These are phyloP conservation scores for Pseudomyrmex sp. DNA, from an alignment of 1,140 invertebrate species.

Conservation along the genomic window DNA sequence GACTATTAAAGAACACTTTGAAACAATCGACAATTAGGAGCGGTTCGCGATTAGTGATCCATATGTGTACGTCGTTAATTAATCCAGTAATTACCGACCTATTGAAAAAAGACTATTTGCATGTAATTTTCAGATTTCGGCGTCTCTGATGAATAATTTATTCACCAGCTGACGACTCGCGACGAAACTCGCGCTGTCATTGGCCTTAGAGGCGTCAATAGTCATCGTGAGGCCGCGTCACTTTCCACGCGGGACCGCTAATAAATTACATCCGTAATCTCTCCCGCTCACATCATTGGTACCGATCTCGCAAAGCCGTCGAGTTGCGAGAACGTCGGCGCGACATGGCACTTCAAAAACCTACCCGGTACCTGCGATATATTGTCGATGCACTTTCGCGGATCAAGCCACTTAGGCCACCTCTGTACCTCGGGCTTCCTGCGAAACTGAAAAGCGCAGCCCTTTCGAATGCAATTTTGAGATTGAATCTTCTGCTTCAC, in stretches of 20 bases:
- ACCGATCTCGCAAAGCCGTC: constrained; percentile 52
- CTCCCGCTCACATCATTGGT: constrained; percentile 54
- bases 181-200: constrained; percentile 55
- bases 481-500: neutral
- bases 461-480: constrained; percentile 3
- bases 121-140: too few species aligned
- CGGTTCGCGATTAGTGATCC: too few species aligned
- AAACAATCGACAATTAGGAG: neutral
- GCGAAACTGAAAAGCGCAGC: constrained; percentile 6
- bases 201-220: constrained; percentile 65
- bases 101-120: neutral
- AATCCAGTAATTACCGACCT: constrained; percentile 21
- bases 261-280: constrained; percentile 72
- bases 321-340: constrained; percentile 9
- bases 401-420: neutral
- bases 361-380: neutral
- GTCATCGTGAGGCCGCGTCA: constrained; percentile 65
- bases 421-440: neutral
- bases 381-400: constrained; percentile 19
- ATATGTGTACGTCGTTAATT: neutral
- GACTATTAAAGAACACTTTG: neutral
- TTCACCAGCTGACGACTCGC: neutral
- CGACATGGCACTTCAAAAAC: constrained; percentile 43
- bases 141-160: neutral
- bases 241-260: constrained; percentile 64